Evolutionary conservation across 2,113 vertebrate species (phyloP), one percentile per base, ranked within the genome.

Genomic region (Picathartes gymnocephalus): DNA sequence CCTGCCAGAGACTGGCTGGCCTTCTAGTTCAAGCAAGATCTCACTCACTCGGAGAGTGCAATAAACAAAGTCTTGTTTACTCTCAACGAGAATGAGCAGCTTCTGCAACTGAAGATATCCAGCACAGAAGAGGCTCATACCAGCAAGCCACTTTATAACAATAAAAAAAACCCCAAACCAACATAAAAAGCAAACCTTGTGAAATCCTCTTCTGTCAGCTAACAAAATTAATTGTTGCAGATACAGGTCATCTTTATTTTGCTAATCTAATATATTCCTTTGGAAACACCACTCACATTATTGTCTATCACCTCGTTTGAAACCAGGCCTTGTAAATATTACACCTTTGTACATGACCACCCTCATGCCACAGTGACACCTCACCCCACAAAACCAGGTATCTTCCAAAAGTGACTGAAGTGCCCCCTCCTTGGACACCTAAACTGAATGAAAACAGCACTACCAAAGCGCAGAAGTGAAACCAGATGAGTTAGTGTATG

Each of bases 51-150:
- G 64, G 4, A 91, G 95, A 96, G 45, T 96, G 80, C 80, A 93
- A 31, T 93, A 80, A 96, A 96, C 94, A 97, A 68, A 92, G 58
- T 18, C 44, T 19, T 97, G 93, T 96, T 98, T 94, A 79, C 78
- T 27, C 21, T 93, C 68, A 96, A 86, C 65, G 81, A 93, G 31
- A 47, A 81, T 20, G 40, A 81, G 69, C 80, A 92, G 37, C 57
- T 90, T 92, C 74, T 93, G 80, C n/a, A 91, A 70, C 3, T n/a
- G 30, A 57, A 54, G 47, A 37, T 9, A 65, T 6, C 17, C 54
- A 73, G 56, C 64, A 62, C 47, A 80, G 53, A 62, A 60, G 22
- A 87, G 51, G 28, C 35, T 82, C 30, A 39, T 21, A 53, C 15
- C 37, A 88, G 44, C 64, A 72, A 66, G 68, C 31, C 45, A 61